Evolutionary conservation across 1,140 invertebrate species (phyloP), one percentile per base, ranked within the genome.

Genomic region (Formica selysi): DNA sequence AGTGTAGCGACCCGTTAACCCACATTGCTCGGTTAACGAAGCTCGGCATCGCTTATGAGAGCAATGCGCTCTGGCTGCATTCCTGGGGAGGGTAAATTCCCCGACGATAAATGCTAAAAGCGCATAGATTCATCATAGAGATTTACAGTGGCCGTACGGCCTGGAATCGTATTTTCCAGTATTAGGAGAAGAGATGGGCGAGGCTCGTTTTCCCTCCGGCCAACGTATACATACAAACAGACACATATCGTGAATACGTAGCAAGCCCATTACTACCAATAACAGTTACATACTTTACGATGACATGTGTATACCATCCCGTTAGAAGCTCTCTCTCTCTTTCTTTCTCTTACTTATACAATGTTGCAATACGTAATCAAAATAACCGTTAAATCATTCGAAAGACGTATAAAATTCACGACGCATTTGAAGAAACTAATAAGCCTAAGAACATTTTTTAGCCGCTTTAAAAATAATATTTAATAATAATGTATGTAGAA

Each of bases 21-120:
- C 19, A 62, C 64, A 76, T 89, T 70, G 76, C 38, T 71, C n/a
- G 54, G 48, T 61, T 76, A 74, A 68, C 87, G 59, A 59, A 61
- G 64, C 67, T 79, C 59, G 32, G 19, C 41, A 26, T 16, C 70
- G 62, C n/a, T 62, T 44, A 73, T 44, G 44, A 38, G 87, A 83
- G 86, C 88, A 89, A 89, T 89, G 76, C 71, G 74, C 65, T 36
- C 61, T 68, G 83, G 85, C 84, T 61, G 29, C 44, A 85, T 86
- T 86, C 51, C 76, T 38, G n/a, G 51, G 36, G 76, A 74, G 70
- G 76, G 76, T 84, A 74, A 84, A 89, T 90, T 90, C 65, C 73
- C 76, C 78, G 76, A 65, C 74, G 85, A 83, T 89, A 86, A 89
- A 89, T 59, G 78, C 64, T 78, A 68, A 64, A 79, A 79, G 65